Conservation (phyloP, 64 coral and sea anemone species). For the Dendronephthya gigantea region DNA sequence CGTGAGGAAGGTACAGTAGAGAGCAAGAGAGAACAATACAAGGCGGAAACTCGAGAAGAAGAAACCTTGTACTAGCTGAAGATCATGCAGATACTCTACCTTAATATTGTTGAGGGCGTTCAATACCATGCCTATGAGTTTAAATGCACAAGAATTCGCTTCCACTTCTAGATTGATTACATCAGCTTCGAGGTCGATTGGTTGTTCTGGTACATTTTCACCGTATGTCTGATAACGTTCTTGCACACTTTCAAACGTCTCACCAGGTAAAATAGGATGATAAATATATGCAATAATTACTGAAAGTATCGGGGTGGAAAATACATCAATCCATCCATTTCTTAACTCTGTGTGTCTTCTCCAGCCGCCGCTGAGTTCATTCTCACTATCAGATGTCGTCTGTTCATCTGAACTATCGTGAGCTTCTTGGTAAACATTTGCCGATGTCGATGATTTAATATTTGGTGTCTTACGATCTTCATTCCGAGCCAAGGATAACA, state of each 20-base stretch:
- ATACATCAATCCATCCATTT: conserved; percentile 81
- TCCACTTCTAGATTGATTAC: conserved; percentile 89
- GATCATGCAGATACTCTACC: conserved; percentile 28
- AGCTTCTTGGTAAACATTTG: conserved; percentile 51
- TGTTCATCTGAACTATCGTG: conserved; percentile 83
- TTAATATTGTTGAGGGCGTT: conserved; percentile 63
- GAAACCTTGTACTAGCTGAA: background rate
- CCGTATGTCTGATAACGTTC: conserved; percentile 48
- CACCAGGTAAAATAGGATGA: conserved; percentile 64
- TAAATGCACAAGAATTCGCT: conserved; percentile 68
- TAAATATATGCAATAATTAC: conserved; percentile 77
- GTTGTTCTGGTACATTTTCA: background rate
- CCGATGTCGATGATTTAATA: conserved; percentile 50
- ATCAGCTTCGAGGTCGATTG: conserved; percentile 68
- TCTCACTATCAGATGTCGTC: conserved; percentile 19
- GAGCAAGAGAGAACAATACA: no score
- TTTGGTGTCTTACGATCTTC: conserved; percentile 25
- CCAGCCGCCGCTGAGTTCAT: conserved; percentile 57
- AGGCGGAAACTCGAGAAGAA: no score
- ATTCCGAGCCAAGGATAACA: conserved; percentile 54
- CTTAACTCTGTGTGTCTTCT: conserved; percentile 59
- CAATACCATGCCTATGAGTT: conserved; percentile 66
- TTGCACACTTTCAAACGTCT: conserved; percentile 37
- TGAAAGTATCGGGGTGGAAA: conserved; percentile 73
- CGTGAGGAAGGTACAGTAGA: no score